These are phyloP conservation scores for Neomonachus schauinslandi DNA, from an alignment of 2,113 vertebrate species.

Conservation along the genomic window DNA sequence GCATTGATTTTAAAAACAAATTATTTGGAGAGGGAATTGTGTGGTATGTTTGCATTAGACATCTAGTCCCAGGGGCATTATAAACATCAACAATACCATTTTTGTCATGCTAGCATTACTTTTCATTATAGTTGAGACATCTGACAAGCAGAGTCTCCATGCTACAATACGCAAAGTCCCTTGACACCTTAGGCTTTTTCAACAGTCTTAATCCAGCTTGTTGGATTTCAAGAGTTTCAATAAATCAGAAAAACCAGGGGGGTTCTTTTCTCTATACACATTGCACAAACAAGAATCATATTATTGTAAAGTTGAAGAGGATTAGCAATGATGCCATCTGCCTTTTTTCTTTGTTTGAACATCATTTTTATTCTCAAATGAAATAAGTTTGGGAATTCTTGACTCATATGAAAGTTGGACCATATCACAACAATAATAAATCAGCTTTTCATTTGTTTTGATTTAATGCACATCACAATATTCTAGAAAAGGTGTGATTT, in stretches of 20 bases:
- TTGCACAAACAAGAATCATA: not conserved
- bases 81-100: constrained; percentile 50
- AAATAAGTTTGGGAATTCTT: constrained; percentile 45
- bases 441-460: not conserved
- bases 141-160: constrained; percentile 71
- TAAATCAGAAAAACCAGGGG: constrained; percentile 26
- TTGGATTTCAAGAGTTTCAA: constrained; percentile 66
- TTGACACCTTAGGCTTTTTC: constrained; percentile 50
- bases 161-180: constrained; percentile 73
- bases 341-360: not conserved
- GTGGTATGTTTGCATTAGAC: not conserved
- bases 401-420: not conserved
- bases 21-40: not conserved
- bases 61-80: constrained; percentile 56
- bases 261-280: not conserved
- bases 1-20: constrained; percentile 13
- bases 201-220: constrained; percentile 50
- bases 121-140: constrained; percentile 58
- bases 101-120: constrained; percentile 60
- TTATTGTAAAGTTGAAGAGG: not conserved
- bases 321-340: not conserved
- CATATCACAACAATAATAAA: not conserved
- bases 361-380: constrained; percentile 20
- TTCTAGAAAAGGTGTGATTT: not conserved
- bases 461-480: not conserved